Evolutionary conservation across 2,888 invertebrate genomes (phyloP).

Genomic region (Athrips mouffetella): DNA sequence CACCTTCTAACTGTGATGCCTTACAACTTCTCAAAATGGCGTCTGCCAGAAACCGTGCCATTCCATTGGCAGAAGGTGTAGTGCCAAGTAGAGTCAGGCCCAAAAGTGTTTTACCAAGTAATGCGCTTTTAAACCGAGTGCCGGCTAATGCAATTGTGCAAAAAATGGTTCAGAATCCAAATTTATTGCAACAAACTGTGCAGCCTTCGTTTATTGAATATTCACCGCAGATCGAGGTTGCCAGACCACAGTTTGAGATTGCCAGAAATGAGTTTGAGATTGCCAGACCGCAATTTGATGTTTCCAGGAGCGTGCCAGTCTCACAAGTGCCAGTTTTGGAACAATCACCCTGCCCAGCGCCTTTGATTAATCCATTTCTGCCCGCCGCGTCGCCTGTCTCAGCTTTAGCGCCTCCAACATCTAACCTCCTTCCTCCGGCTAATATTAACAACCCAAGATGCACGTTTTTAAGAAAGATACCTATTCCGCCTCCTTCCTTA

Average conservation of each 20-base stretch:
- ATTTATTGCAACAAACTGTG: neutral
- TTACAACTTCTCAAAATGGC: constrained; percentile 28
- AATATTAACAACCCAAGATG: constrained; percentile 37
- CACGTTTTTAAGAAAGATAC: constrained; percentile 48
- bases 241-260: too few relatives aligned
- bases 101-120: neutral
- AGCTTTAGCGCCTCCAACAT: constrained; percentile 33
- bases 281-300: neutral
- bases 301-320: neutral
- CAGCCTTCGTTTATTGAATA: neutral
- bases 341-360: constrained; percentile 18
- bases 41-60: neutral
- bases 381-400: constrained; percentile 46
- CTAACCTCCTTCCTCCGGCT: constrained; percentile 37
- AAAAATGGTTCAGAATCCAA: neutral
- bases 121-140: neutral
- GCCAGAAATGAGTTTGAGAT: too few relatives aligned
- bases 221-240: neutral
- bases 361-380: constrained; percentile 37
- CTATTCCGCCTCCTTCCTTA: constrained; percentile 41
- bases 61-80: neutral
- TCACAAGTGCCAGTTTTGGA: neutral
- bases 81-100: neutral
- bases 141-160: neutral
- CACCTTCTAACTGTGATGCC: constrained; percentile 33